phyloP scores from a whole-genome alignment of 2,113 vertebrate genomes.

The Oreochromis niloticus region DNA sequence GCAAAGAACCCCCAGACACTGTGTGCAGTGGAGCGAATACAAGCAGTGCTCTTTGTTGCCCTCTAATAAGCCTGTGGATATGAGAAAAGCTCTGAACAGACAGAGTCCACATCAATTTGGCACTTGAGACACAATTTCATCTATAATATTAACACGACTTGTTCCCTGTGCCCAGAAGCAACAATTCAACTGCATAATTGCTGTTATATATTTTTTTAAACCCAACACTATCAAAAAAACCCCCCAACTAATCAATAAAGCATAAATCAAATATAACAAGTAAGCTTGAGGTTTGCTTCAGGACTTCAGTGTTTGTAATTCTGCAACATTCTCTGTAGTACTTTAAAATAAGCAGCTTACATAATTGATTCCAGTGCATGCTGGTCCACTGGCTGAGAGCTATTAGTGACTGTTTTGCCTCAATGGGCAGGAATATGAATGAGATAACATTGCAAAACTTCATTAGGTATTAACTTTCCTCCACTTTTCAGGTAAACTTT shows the following conservation, averaged over 20 bases:
- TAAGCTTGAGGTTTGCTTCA: slow-evolving; percentile 13
- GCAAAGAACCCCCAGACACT: slow-evolving; percentile 19
- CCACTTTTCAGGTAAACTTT: slow-evolving; percentile 56
- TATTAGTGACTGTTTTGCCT: slow-evolving; percentile 26
- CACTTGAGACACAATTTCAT: slow-evolving; percentile 5
- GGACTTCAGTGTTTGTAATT: not conserved
- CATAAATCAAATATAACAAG: slow-evolving; percentile 21
- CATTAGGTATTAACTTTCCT: slow-evolving; percentile 66
- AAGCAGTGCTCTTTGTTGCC: slow-evolving; percentile 30
- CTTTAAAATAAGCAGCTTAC: slow-evolving; percentile 2
- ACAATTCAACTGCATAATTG: slow-evolving; percentile 27
- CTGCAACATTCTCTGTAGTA: not conserved
- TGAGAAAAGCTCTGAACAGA: slow-evolving; percentile 26
- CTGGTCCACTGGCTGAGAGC: slow-evolving; percentile 1
- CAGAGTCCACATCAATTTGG: slow-evolving; percentile 6
- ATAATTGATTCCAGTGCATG: not conserved
- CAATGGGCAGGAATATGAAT: slow-evolving; percentile 16
- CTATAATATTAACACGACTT: slow-evolving; percentile 24
- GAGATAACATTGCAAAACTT: slow-evolving; percentile 41
- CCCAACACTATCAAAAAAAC: not conserved
- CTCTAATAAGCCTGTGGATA: slow-evolving; percentile 31
- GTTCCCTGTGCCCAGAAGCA: slow-evolving; percentile 27
- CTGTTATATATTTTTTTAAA: slow-evolving; percentile 44
- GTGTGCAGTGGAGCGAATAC: slow-evolving; percentile 33
- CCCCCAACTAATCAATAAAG: not conserved